Base-by-base conservation (phyloP, 2,113 vertebrate species). In the Cynocephalus volans region DNA sequence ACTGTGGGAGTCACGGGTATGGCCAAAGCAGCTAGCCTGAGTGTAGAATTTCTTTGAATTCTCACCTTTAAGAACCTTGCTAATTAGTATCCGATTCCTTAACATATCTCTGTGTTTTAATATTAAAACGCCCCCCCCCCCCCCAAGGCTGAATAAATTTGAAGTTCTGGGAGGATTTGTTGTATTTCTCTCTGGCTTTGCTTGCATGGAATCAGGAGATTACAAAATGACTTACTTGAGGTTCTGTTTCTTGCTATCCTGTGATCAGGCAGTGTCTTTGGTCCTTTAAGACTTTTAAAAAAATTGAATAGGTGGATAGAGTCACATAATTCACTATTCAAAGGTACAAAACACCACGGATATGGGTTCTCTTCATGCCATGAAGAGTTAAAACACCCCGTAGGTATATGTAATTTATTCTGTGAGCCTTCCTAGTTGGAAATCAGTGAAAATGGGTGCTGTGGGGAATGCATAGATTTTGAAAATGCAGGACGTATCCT, bases 31-130 rank as follows among this genome's bases (percentile, higher is more conserved):
- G 8, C 62, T 72, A 81, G n/a, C 15, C 4, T 33, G 73, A 85
- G 15, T 76, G 28, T 72, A 83, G 70, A 95, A 60, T 88, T 73
- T 79, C 50, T 92, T 90, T 85, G 84, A 77, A 65, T 83, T 96
- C 64, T 87, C 26, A 3, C 84, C 73, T 94, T 81, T 88, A 86
- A 93, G 52, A 77, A 91, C 21, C 18, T 0, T 83, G 24, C 50
- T 87, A 64, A 81, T 85, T 95, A n/a, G 54, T 69, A 28, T 79
- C 93, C 31, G 21, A 64, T 41, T 72, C 50, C 23, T 85, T 92
- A 86, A 88, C 15, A 23, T 70, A 86, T 65, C 36, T 92, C 19
- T 86, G 26, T 72, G 19, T 88, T 81, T 97, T 86, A 94, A 54
- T 60, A 87, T 79, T 81, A 70, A 83, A 81, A 70, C 65, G 18